Base-by-base conservation (phyloP, 2,113 vertebrate species). In the Ailurus styani region DNA sequence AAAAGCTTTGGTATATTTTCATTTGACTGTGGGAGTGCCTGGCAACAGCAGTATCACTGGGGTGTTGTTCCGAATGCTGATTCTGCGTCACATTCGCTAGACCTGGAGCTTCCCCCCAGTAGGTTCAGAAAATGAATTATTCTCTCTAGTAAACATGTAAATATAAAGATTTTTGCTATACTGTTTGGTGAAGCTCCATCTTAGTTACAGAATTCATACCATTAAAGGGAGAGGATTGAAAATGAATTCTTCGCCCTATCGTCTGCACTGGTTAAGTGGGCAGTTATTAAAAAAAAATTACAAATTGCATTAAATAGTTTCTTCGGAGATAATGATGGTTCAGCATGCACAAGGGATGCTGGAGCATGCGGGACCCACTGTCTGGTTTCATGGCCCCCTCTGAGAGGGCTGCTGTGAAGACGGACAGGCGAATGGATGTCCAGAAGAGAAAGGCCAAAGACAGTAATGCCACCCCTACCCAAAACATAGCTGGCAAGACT, bases 161-260 rank as follows among this genome's bases (percentile, higher is more conserved):
- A 6, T 34, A 9, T 52, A 45, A 86, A 95, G 4, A 37, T 87
- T 37, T 57, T 25, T 45, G 23, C 11, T 37, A 1, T 47, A 17
- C 17, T 83, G 1, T 66, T 87, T 57, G 29, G 6, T 95, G 27
- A 73, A 42, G 34, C 27, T 97, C 27, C 34, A 68, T 66, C 66
- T 78, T 87, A 90, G 55, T 66, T 29, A 60, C n/a, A 79, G 82
- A 93, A 79, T 94, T 87, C n/a, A 57, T 90, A 42, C 13, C 15
- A 34, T 72, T 89, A 62, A 95, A 89, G 45, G 90, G 60, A 89
- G 60, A 79, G 29, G 29, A 91, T 87, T 97, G 91, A 25, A 90
- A 91, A 54, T 64, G 42, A 79, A 45, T 27, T 93, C 4, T 29
- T 64, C 7, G 55, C 9, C 68, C 45, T 83, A 0, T 72, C 54